phyloP scores from a whole-genome alignment of 2,113 vertebrate genomes.

The Aegotheles bennettii region DNA sequence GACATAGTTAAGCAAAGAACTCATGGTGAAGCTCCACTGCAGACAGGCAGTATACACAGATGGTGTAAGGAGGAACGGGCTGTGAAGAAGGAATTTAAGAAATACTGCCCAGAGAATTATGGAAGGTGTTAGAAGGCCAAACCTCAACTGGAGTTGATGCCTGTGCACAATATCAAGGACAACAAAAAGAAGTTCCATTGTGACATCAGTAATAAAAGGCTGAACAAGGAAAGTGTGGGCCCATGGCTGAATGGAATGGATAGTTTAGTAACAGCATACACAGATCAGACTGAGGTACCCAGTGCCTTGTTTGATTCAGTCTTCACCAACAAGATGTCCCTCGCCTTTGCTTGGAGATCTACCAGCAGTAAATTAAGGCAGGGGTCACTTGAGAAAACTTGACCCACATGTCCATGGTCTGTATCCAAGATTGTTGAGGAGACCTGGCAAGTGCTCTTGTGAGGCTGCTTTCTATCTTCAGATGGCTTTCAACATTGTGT shows the following conservation, averaged over 20 bases:
- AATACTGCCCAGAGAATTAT: neutral
- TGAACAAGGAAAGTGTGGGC: neutral
- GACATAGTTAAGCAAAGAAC: neutral
- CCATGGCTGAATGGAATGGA: neutral
- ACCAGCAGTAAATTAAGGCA: no score
- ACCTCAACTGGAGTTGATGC: neutral
- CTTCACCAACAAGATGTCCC: neutral
- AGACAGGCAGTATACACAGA: neutral
- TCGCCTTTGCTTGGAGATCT: no score
- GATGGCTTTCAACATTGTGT: neutral
- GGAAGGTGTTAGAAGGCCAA: neutral
- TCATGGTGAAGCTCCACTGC: neutral
- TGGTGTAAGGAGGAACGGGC: neutral
- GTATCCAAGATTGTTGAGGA: neutral
- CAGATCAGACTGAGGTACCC: no score
- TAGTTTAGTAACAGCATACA: neutral
- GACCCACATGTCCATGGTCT: no score
- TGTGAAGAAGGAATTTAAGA: neutral
- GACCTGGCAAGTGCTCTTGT: neutral
- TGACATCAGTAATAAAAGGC: neutral
- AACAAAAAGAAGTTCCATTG: neutral
- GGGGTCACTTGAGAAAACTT: no score
- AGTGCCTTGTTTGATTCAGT: neutral
- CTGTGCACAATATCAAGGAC: neutral
- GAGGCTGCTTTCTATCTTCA: neutral